phyloP scores from a whole-genome alignment of 2,113 vertebrate genomes.

The Dolichallabes microphthalmus region DNA sequence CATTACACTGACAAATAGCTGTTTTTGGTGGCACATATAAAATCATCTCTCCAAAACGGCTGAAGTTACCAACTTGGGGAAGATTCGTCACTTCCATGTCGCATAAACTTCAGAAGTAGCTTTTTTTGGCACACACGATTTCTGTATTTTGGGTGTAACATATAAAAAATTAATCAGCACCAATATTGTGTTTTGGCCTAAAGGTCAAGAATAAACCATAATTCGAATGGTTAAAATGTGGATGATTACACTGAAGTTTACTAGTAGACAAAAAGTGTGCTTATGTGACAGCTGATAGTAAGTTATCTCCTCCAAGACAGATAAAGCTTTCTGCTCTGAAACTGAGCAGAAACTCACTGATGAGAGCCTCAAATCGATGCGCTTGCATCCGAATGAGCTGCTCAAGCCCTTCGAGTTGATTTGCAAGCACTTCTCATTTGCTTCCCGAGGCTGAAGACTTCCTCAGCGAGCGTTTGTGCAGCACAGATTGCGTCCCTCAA shows the following conservation, averaged over 20 bases:
- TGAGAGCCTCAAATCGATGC: constrained; percentile 46
- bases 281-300: not conserved
- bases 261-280: not conserved
- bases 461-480: not conserved
- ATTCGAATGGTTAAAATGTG: not conserved
- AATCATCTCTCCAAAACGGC: too few relatives aligned
- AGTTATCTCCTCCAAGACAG: not conserved
- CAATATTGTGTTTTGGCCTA: too few relatives aligned
- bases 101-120: too few relatives aligned
- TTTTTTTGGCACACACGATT: too few relatives aligned
- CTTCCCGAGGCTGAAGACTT: not conserved
- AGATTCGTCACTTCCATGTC: too few relatives aligned
- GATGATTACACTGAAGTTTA: not conserved
- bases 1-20: too few relatives aligned
- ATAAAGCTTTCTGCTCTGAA: constrained; percentile 22
- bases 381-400: constrained; percentile 32
- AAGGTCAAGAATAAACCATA: not conserved
- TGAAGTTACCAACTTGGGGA: too few relatives aligned
- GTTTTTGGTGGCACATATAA: too few relatives aligned
- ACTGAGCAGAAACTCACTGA: constrained; percentile 39
- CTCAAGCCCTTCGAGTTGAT: constrained; percentile 25
- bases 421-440: constrained; percentile 32
- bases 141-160: too few relatives aligned
- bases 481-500: constrained; percentile 2
- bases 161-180: too few relatives aligned